Percentiles rank a stretch among this genome's conserved stretches.
Conservation (phyloP, 2,797 vertebrate species). For the Picus viridis region DNA sequence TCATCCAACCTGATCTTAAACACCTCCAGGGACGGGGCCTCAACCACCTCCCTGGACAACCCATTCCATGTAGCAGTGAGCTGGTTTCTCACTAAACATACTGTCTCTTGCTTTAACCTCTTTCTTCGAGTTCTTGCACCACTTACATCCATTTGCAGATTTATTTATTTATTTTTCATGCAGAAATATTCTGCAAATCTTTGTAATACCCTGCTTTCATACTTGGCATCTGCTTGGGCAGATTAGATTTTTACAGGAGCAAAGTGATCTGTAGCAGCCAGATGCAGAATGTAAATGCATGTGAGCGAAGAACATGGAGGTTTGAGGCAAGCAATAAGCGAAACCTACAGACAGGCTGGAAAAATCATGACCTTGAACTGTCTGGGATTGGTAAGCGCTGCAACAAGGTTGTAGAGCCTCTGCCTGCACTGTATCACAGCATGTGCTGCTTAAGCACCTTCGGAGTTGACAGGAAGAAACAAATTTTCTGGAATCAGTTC, state of each 20-base stretch:
- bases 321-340: not conserved
- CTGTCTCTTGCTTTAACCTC: not conserved
- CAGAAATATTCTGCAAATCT: not conserved
- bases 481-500: not conserved
- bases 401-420: not conserved
- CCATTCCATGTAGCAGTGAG: too few relatives aligned
- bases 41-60: too few relatives aligned
- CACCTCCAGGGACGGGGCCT: too few relatives aligned
- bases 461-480: not conserved
- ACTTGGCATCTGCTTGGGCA: not conserved
- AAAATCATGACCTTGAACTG: slow-evolving; percentile 15
- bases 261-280: not conserved
- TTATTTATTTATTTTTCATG: not conserved
- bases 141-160: not conserved
- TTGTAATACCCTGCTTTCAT: not conserved
- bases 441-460: not conserved
- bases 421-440: not conserved
- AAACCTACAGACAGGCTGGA: not conserved
- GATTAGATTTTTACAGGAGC: not conserved
- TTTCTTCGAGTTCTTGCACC: not conserved
- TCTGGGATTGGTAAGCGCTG: not conserved
- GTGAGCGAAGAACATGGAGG: fast-evolving
- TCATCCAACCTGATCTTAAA: too few relatives aligned
- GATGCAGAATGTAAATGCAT: not conserved
- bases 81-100: too few relatives aligned